phyloP scores from a whole-genome alignment of 1,140 invertebrate genomes.

The Formica selysi region DNA sequence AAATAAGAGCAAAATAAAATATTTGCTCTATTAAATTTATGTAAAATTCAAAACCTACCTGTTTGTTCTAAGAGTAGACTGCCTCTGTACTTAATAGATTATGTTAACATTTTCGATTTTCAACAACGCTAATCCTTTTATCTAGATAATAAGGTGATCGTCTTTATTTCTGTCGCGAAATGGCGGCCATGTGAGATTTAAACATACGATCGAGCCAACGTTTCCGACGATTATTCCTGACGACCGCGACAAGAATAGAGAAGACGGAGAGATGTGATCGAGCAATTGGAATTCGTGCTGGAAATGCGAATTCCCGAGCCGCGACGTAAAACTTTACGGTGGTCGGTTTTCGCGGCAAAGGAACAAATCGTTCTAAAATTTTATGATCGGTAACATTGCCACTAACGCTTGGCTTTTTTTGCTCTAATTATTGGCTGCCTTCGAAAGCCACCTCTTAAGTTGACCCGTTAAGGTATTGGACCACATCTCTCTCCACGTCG shows the following conservation, averaged over 20 bases:
- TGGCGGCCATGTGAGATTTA: neutral
- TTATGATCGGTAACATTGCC: conserved; percentile 81
- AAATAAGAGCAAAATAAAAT: conserved; percentile 14
- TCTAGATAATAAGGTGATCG: neutral
- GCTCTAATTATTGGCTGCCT: conserved; percentile 23
- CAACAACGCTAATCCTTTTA: too few relatives aligned
- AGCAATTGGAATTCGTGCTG: conserved; percentile 74
- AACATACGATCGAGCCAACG: neutral
- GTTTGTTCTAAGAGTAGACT: too few relatives aligned
- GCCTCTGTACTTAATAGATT: too few relatives aligned
- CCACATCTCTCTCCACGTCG: conserved; percentile 57
- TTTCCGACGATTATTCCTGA: conserved; percentile 4
- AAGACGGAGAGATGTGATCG: conserved; percentile 17
- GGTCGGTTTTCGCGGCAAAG: conserved; percentile 42
- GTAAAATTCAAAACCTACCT: too few relatives aligned
- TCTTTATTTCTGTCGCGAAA: neutral
- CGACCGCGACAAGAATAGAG: conserved; percentile 18
- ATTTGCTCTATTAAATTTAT: conserved; percentile 2
- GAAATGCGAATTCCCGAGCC: conserved; percentile 65
- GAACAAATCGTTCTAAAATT: conserved; percentile 83
- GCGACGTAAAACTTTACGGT: conserved; percentile 75
- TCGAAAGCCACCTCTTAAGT: conserved; percentile 81
- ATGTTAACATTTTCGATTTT: too few relatives aligned
- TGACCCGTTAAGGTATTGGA: conserved; percentile 74
- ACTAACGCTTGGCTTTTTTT: conserved; percentile 8